Base-by-base conservation (phyloP, 1,140 invertebrate genomes). In the Trichonephila clavata region DNA sequence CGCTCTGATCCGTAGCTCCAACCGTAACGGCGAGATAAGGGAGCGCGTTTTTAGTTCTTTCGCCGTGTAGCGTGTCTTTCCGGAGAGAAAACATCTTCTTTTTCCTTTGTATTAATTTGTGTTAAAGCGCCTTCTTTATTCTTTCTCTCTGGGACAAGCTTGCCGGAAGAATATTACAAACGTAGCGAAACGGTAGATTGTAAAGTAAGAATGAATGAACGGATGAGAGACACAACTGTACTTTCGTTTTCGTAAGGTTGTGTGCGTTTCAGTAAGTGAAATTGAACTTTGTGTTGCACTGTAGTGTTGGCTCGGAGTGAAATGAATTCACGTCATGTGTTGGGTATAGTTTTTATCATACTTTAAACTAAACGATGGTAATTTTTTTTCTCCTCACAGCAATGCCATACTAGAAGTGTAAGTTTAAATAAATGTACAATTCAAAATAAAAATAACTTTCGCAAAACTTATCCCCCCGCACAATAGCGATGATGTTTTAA, bases 1-100 rank as follows among this genome's bases (percentile, higher is more conserved):
- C 27, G 32, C 71, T 77, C 27, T 77, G 71, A 77, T 77, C 71
- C 71, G 71, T 77, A 77, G 71, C 71, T 32, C 27, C 27, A 77
- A 77, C 71, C 32, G 71, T 77, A 39, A 77, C 71, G 32, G 18
- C 5, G 4, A 77, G 71, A 77, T 77, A 77, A 77, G 71, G n/a
- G n/a, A 32, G 32, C 13, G 71, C 32, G 71, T 77, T 20, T 32
- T 77, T 32, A 24, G 32, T 24, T 77, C 32, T 27, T 77, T 77
- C 27, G 71, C 8, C 71, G 32, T 77, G 71, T 77, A 32, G 24
- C 71, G 71, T 77, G 27, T 77, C 71, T 24, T 77, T 32, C 27
- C 71, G 71, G 71, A 18, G 18, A 24, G 27, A 32, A 24, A 27
- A 77, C 8, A 24, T 13, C 27, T 39, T 77, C 71, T 77, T 32